phyloP scores from a whole-genome alignment of 2,797 vertebrate species.

The Linurgus olivaceus region DNA sequence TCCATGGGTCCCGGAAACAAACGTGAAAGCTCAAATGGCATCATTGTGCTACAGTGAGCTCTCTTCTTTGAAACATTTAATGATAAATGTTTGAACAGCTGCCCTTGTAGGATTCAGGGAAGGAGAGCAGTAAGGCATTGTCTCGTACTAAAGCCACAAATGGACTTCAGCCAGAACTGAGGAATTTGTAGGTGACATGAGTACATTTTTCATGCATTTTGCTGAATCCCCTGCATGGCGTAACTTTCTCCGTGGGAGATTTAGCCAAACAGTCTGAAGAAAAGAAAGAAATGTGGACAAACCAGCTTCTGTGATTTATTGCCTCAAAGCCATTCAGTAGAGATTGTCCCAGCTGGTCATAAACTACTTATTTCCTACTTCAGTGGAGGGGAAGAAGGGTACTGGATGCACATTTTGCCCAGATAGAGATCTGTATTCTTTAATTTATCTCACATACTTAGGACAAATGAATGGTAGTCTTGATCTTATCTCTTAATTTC shows the following conservation, averaged over 20 bases:
- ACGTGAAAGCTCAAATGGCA: slow-evolving; percentile 44
- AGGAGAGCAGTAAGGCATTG: slow-evolving; percentile 30
- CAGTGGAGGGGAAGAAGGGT: slow-evolving; percentile 40
- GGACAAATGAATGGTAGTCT: slow-evolving; percentile 43
- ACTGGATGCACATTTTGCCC: slow-evolving; percentile 34
- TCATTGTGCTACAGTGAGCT: slow-evolving; percentile 56
- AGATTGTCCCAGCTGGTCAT: slow-evolving; percentile 66
- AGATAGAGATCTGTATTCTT: slow-evolving; percentile 66
- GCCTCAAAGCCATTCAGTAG: slow-evolving; percentile 66
- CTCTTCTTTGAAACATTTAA: slow-evolving; percentile 62
- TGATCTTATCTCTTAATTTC: slow-evolving; percentile 60
- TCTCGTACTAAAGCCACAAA: slow-evolving; percentile 20
- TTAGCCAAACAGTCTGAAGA: slow-evolving; percentile 68
- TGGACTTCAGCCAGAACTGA: slow-evolving; percentile 67
- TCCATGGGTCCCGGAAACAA: slow-evolving; percentile 42
- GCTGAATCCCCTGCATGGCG: slow-evolving; percentile 61
- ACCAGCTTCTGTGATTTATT: slow-evolving; percentile 77
- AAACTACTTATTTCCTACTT: slow-evolving; percentile 65
- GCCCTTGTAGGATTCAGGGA: slow-evolving; percentile 48
- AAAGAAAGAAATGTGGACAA: slow-evolving; percentile 79
- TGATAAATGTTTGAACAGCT: slow-evolving; percentile 77
- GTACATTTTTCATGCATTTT: slow-evolving; percentile 68
- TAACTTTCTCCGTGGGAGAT: slow-evolving; percentile 77
- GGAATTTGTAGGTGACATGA: slow-evolving; percentile 62
- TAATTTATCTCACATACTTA: slow-evolving; percentile 59